Conservation (phyloP, 2,113 vertebrate species). For the Pollachius pollachius region DNA sequence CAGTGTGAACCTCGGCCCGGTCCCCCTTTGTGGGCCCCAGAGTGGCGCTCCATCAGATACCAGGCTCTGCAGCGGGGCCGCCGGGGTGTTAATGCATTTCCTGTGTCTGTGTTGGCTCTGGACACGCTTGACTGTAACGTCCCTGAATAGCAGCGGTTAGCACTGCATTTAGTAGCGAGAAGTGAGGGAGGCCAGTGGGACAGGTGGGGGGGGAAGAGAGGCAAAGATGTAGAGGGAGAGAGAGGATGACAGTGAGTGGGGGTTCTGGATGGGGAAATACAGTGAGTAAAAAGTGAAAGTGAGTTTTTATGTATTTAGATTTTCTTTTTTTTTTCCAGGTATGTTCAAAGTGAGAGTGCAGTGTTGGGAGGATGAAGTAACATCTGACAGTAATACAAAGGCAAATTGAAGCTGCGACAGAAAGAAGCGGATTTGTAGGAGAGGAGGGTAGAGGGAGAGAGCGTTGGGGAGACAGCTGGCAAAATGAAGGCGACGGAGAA, state of each 20-base stretch:
- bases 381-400: constrained; percentile 48
- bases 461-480: constrained; percentile 44
- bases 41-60: not conserved
- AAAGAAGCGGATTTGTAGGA: constrained; percentile 40
- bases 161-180: constrained; percentile 15
- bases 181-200: not conserved
- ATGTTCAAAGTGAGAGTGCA: not conserved
- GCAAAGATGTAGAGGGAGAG: not conserved
- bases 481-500: constrained; percentile 42
- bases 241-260: constrained; percentile 24
- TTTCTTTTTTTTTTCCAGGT: not conserved
- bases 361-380: constrained; percentile 19
- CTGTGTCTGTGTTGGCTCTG: constrained; percentile 57
- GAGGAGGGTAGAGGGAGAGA: constrained; percentile 3
- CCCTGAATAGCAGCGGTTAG: constrained; percentile 59
- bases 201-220: not conserved
- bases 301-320: not conserved
- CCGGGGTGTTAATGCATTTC: constrained; percentile 64
- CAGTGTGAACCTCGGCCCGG: not conserved
- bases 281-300: not conserved
- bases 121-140: constrained; percentile 36
- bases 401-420: constrained; percentile 32
- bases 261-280: constrained; percentile 9
- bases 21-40: not conserved
- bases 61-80: not conserved